Percentiles rank a stretch among this genome's conserved stretches.
Evolutionary conservation across 2,113 vertebrate genomes (phyloP).

Genomic region (Microcebus lehilahytsara): DNA sequence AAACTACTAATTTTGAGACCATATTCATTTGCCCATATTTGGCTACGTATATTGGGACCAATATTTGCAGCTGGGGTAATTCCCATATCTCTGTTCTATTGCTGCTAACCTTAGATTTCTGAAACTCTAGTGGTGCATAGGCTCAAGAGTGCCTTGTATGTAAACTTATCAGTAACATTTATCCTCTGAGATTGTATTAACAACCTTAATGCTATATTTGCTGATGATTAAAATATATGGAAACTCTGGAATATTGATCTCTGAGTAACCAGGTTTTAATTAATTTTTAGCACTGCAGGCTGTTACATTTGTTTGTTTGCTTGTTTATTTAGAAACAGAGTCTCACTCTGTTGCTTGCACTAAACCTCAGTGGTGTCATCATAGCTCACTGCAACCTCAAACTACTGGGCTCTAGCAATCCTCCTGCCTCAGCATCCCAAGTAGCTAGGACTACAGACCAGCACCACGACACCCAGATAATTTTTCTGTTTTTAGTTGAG

Average conservation of each 20-base stretch:
- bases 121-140: background rate
- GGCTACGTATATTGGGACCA: background rate
- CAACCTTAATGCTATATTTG: background rate
- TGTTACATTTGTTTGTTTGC: too few relatives aligned
- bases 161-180: background rate
- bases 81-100: background rate
- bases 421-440: too few relatives aligned
- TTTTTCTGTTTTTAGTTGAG: too few relatives aligned
- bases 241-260: background rate
- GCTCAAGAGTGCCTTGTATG: background rate
- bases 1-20: conserved; percentile 28
- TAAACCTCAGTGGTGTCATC: too few relatives aligned
- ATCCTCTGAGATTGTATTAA: background rate
- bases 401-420: too few relatives aligned
- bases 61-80: background rate
- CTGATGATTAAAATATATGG: background rate
- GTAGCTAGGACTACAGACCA: too few relatives aligned
- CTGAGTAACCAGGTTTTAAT: background rate
- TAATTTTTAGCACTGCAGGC: background rate
- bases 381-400: too few relatives aligned
- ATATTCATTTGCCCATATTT: conserved; percentile 29
- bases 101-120: background rate
- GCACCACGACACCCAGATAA: too few relatives aligned
- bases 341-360: too few relatives aligned
- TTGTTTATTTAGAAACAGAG: too few relatives aligned